A percentile compares a stretch with the other conserved stretches of the same genome.
These are phyloP conservation scores for Lithophane leautieri DNA, from an alignment of 2,888 invertebrate species.

Conservation along the genomic window DNA sequence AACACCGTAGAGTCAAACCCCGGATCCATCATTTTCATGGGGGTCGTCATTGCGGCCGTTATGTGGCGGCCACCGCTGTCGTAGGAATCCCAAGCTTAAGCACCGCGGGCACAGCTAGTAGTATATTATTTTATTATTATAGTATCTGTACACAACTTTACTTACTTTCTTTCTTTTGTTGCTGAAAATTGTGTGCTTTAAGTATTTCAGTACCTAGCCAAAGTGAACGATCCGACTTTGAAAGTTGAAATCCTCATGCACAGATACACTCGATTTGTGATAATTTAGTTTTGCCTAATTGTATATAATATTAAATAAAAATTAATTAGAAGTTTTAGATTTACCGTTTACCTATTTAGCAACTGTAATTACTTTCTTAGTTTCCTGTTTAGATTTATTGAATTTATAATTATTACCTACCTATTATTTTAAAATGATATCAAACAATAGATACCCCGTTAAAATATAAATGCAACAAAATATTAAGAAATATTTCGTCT, in stretches of 20 bases:
- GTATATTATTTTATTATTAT: conserved; percentile 16
- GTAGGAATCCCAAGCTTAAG: not conserved
- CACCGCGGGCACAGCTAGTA: conserved; percentile 9
- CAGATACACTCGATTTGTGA: conserved; percentile 64
- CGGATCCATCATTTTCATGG: not conserved
- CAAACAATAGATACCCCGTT: not conserved
- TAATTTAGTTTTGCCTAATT: conserved; percentile 66
- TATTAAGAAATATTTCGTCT: conserved; percentile 12
- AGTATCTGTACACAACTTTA: conserved; percentile 11
- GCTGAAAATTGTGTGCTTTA: conserved; percentile 42
- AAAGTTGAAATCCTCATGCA: conserved; percentile 43
- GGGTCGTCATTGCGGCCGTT: not conserved
- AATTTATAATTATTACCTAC: not conserved
- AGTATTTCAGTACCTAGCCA: conserved; percentile 59
- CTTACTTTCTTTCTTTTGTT: conserved; percentile 22
- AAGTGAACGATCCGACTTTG: conserved; percentile 40
- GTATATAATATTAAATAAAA: conserved; percentile 67
- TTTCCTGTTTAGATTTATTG: conserved; percentile 28
- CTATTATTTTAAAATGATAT: conserved; percentile 6
- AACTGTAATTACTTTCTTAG: conserved; percentile 34
- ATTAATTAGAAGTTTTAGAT: conserved; percentile 52
- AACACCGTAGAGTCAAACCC: not conserved
- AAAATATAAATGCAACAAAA: conserved; percentile 4
- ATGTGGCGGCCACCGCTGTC: not conserved
- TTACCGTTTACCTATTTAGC: conserved; percentile 48